Evolutionary conservation across 1,140 invertebrate genomes (phyloP), one percentile per base, ranked within the genome.

Genomic region (Carposina sasakii): DNA sequence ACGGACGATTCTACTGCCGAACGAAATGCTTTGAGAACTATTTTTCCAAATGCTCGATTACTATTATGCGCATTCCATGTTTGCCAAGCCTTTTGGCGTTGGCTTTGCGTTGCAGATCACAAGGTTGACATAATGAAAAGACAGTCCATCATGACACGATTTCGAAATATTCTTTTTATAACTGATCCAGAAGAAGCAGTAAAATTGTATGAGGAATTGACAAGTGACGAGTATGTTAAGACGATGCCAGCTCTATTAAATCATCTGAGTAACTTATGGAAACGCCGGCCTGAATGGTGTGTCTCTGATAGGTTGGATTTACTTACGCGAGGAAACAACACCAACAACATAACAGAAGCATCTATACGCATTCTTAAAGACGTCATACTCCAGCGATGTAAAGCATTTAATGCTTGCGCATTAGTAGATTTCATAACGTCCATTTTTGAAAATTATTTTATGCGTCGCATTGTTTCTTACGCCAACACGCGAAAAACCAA

Each of bases 41-140:
- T 50, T 24, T 44, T 50, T 43, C 40, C 48, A 17, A 36, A 50
- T 31, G 28, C 19, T 12, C 34, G 40, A 36, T 36, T 44, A n/a
- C 21, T 42, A 34, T 24, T 43, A 43, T 42, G 31, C 21, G 30
- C 26, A 42, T 43, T 50, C 43, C 48, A 48, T 41, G 46, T 48
- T 20, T 31, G 31, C 41, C 46, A 40, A 48, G 36, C 46, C 15
- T 20, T 48, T 41, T 48, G 45, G 45, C 33, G 45, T 48, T 48
- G 45, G 45, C 20, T 48, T 4, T 48, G 47, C n/a, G n/a, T n/a
- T n/a, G n/a, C n/a, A n/a, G n/a, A n/a, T n/a, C n/a, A n/a, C n/a
- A n/a, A n/a, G n/a, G n/a, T n/a, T n/a, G n/a, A n/a, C n/a, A n/a
- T n/a, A n/a, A n/a, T n/a, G n/a, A n/a, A n/a, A n/a, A n/a, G n/a